phyloP scores from a whole-genome alignment of 2,797 vertebrate genomes.

The Hapalemur alaotrensis region DNA sequence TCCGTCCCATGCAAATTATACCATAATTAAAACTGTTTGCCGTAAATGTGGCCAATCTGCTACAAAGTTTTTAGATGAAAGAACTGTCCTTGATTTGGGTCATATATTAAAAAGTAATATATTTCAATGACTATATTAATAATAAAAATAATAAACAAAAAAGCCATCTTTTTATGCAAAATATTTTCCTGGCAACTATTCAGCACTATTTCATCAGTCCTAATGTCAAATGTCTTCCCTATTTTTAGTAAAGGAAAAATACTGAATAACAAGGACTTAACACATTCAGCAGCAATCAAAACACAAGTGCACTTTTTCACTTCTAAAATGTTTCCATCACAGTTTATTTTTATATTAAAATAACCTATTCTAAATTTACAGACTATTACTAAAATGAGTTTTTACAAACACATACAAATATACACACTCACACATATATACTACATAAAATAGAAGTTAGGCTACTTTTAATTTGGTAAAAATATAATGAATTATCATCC shows the following conservation, averaged over 20 bases:
- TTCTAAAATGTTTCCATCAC: constrained; percentile 2
- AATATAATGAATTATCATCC: not conserved
- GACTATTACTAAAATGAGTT: not conserved
- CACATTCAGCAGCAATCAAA: constrained; percentile 26
- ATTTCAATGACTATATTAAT: not conserved
- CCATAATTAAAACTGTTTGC: not conserved
- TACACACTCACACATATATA: not conserved
- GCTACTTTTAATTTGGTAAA: constrained; percentile 23
- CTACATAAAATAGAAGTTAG: constrained; percentile 5
- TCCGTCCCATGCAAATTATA: constrained; percentile 29
- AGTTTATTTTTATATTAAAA: not conserved
- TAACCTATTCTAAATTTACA: not conserved
- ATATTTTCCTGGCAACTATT: constrained; percentile 37
- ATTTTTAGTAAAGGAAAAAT: constrained; percentile 57
- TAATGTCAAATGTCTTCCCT: constrained; percentile 29
- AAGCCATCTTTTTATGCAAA: constrained; percentile 15
- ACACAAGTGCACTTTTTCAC: constrained; percentile 30
- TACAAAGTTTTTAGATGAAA: not conserved
- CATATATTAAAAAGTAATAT: not conserved
- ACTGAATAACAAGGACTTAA: not conserved
- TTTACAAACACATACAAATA: not conserved
- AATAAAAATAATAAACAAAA: constrained; percentile 29
- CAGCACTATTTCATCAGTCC: not conserved
- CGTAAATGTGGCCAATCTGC: constrained; percentile 8
- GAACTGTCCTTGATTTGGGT: not conserved